A percentile compares a stretch with the other conserved stretches of the same genome.
These are phyloP conservation scores for Hylomyscus alleni DNA, from an alignment of 2,797 vertebrate genomes.

Conservation along the genomic window DNA sequence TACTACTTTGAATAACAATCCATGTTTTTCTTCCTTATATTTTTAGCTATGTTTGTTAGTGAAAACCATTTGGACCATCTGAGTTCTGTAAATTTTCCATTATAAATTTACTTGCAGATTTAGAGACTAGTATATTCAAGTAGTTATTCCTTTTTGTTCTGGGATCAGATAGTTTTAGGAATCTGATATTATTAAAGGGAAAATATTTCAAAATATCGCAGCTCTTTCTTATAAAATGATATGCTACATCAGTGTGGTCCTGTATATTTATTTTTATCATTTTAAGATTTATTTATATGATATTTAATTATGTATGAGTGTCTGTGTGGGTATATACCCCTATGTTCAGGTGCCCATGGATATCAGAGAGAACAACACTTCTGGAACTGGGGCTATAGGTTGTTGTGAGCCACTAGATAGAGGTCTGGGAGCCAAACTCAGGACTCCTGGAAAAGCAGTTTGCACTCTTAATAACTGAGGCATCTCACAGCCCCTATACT, in stretches of 20 bases:
- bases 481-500: too few species aligned
- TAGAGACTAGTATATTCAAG: slow-evolving; percentile 25
- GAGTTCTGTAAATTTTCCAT: slow-evolving; percentile 50
- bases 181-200: slow-evolving; percentile 8
- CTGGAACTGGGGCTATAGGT: not conserved
- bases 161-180: not conserved
- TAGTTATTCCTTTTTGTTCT: not conserved
- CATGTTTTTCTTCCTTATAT: not conserved
- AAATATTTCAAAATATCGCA: slow-evolving; percentile 50
- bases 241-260: not conserved
- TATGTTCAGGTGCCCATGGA: not conserved
- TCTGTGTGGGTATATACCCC: not conserved
- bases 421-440: not conserved
- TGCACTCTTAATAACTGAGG: too few species aligned
- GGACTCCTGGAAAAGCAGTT: not conserved
- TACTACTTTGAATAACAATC: slow-evolving; percentile 47
- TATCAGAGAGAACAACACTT: not conserved
- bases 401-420: not conserved
- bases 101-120: slow-evolving; percentile 27
- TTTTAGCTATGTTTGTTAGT: slow-evolving; percentile 2
- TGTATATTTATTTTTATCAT: not conserved
- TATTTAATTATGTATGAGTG: not conserved
- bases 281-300: not conserved
- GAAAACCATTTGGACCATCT: slow-evolving; percentile 42
- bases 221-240: not conserved